phyloP scores from a whole-genome alignment of 2,888 invertebrate genomes.

The Tinea pellionella region DNA sequence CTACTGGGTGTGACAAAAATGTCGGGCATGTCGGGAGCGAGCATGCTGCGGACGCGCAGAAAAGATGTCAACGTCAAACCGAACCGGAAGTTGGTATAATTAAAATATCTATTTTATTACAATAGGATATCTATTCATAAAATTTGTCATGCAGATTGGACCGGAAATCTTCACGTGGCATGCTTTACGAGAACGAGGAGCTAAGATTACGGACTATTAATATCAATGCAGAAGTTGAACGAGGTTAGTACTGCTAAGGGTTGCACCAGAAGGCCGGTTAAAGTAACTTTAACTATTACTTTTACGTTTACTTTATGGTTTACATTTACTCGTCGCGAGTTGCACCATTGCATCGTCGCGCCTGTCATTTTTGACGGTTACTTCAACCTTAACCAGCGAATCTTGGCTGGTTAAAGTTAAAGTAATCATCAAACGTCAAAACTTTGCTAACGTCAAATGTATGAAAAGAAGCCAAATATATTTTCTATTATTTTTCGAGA shows the following conservation, averaged over 20 bases:
- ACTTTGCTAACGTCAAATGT: too few relatives aligned
- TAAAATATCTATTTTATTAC: background rate
- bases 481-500: too few relatives aligned
- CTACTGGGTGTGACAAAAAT: conserved; percentile 39
- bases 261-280: background rate
- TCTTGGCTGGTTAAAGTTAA: too few relatives aligned
- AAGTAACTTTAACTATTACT: too few relatives aligned
- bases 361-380: too few relatives aligned
- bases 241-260: conserved; percentile 79
- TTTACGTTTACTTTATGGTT: too few relatives aligned
- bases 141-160: conserved; percentile 74
- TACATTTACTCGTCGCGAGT: too few relatives aligned
- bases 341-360: too few relatives aligned
- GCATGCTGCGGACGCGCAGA: conserved; percentile 88
- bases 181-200: conserved; percentile 95
- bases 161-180: conserved; percentile 90
- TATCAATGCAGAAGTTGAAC: conserved; percentile 92
- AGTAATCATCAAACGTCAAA: too few relatives aligned
- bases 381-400: too few relatives aligned
- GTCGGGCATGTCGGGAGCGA: conserved; percentile 73
- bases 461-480: too few relatives aligned
- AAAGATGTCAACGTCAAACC: conserved; percentile 91
- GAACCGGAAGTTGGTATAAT: conserved; percentile 77
- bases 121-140: too few relatives aligned
- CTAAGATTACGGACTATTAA: conserved; percentile 88